These are phyloP conservation scores for Anoplolepis gracilipes DNA, from an alignment of 1,140 invertebrate genomes.

Conservation along the genomic window DNA sequence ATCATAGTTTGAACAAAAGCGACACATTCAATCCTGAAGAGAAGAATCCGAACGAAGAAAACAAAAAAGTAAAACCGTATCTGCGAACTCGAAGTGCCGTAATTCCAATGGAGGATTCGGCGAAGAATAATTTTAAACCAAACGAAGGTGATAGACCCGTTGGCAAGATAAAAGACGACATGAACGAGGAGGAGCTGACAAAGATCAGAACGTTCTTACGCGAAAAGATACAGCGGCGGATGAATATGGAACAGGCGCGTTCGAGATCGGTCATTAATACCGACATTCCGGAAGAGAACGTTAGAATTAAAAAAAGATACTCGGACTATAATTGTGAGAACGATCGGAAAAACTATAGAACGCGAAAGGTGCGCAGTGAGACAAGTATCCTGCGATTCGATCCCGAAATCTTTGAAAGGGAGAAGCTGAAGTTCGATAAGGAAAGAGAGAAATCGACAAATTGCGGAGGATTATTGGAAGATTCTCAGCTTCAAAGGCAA, in stretches of 20 bases:
- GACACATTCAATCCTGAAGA: background rate
- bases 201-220: constrained; percentile 73
- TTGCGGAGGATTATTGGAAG: constrained; percentile 1
- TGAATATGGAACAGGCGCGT: constrained; percentile 74
- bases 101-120: background rate
- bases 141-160: background rate
- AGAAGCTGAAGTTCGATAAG: constrained; percentile 9
- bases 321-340: constrained; percentile 61
- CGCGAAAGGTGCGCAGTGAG: constrained; percentile 80
- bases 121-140: background rate
- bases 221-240: constrained; percentile 70
- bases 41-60: constrained; percentile 9
- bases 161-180: constrained; percentile 39
- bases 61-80: background rate
- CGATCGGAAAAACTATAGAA: constrained; percentile 67
- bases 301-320: constrained; percentile 67
- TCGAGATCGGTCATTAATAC: constrained; percentile 4
- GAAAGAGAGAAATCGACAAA: constrained; percentile 43
- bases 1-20: background rate
- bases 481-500: constrained; percentile 14
- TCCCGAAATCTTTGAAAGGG: constrained; percentile 55
- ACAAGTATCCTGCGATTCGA: constrained; percentile 71
- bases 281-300: background rate
- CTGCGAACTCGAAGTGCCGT: background rate
- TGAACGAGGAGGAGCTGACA: constrained; percentile 67